Base-by-base conservation (phyloP, 1,140 invertebrate species). In the Aricia agestis region DNA sequence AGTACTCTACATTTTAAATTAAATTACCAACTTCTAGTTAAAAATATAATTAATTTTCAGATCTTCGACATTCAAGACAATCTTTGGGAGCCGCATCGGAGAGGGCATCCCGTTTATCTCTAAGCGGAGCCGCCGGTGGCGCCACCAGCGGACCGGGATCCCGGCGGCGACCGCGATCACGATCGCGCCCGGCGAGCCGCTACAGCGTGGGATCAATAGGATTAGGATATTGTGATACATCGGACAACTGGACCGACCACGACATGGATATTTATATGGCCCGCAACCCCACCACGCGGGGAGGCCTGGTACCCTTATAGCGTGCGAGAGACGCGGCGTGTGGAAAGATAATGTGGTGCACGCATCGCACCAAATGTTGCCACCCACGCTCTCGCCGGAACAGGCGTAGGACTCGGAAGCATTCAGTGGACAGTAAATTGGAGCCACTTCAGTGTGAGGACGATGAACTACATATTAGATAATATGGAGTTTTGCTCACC, bases 181-280 rank as follows among this genome's bases (percentile, higher is more conserved):
- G 94, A 77, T 94, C 94, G 45, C 84, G 93, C 52, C 93, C 93
- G 0, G 92, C 92, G 70, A 93, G 93, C 79, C 85, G 91, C 71
- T 92, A 92, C 75, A 89, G 86, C 74, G 84, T 89, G 59, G 95
- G 97, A 78, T 97, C 96, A 6, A 92, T 97, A 63, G 97, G 96
- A 77, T 95, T 97, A 89, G 89, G 88, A 72, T 97, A 96, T 84
- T 95, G 95, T 83, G 97, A 98, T 82, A 97, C 96, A 80, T 95
- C 95, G 57, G 96, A 98, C 84, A 98, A 97, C 85, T 98, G 97
- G 97, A 98, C 97, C 68, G 97, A 98, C 88, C 97, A 98, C 85
- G 97, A 98, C 84, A 97, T 98, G 95, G 97, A 98, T 77, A 97
- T 98, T 80, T 98, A 98, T 90, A 97, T 98, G 94, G 95, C 97